Evolutionary conservation across 53 echinoderm and acorn worm species (phyloP), one percentile per base, ranked within the genome.

Genomic region (Holothuria scabra): DNA sequence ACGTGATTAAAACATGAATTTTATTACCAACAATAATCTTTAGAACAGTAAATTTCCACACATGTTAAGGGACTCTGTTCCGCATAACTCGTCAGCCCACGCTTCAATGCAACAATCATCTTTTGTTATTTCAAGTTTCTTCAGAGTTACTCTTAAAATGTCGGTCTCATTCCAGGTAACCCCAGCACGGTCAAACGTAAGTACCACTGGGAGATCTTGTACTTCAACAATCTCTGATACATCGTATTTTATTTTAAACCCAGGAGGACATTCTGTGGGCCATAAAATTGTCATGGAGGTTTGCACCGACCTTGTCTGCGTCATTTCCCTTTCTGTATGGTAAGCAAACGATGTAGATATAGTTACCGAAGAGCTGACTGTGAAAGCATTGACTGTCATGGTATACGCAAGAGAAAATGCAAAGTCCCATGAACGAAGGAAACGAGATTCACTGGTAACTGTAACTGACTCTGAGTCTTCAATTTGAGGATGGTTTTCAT

Each of bases 211-310:
- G 18, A 58, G 59, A 18, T 58, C 59, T 58, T 58, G 59, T n/a
- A 19, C 2, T 1, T 58, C 59, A 1, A 19, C 59, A 19, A n/a
- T n/a, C 59, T 58, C 59, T 58, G n/a, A 58, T n/a, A 58, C 59
- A 18, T 19, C 0, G 59, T 58, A 58, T 18, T 18, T 58, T n/a
- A 58, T 18, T n/a, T 58, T 18, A 58, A 58, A 58, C n/a, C 71
- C 71, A 32, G 71, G 34, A n/a, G 71, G 71, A 70, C 71, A 70
- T 37, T 70, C 34, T 19, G 32, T 14, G 16, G 71, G 71, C 71
- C 71, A 70, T 4, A 41, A 35, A 21, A 70, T 41, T 41, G 9
- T 37, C 16, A 21, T 14, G 16, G 71, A 35, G 5, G 10, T 16
- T 13, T 8, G 32, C 26, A 28, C 24, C 24, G 41, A 12, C 18